Conservation (phyloP, 2,113 vertebrate genomes). For the Arvicanthis niloticus region DNA sequence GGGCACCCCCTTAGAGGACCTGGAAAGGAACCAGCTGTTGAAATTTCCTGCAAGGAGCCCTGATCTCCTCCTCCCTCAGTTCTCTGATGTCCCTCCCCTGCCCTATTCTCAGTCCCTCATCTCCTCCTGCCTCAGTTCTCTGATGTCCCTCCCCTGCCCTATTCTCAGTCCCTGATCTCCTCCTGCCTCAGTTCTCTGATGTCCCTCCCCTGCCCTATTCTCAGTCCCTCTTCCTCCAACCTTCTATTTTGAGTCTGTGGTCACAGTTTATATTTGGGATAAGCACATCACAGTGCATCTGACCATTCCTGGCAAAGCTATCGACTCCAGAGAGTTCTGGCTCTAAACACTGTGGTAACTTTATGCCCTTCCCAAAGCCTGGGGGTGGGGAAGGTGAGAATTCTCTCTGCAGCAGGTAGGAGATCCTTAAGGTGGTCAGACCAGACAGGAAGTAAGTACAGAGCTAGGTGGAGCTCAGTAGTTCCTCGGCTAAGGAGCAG, state of each 20-base stretch:
- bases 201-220: slow-evolving; percentile 68
- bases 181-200: neutral
- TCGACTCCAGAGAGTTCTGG: slow-evolving; percentile 54
- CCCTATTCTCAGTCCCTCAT: slow-evolving; percentile 74
- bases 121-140: too few relatives aligned
- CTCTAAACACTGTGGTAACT: slow-evolving; percentile 42
- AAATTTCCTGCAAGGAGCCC: slow-evolving; percentile 67
- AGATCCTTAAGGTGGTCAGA: slow-evolving; percentile 36
- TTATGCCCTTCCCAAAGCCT: neutral
- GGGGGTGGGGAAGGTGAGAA: neutral
- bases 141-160: slow-evolving; percentile 62
- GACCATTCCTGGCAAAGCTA: slow-evolving; percentile 76
- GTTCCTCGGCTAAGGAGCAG: slow-evolving; percentile 43
- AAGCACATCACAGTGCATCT: slow-evolving; percentile 77
- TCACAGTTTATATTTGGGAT: slow-evolving; percentile 85
- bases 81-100: slow-evolving; percentile 59
- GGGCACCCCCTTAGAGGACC: slow-evolving; percentile 54
- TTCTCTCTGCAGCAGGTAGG: slow-evolving; percentile 35
- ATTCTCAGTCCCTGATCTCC: slow-evolving; percentile 65
- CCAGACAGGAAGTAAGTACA: slow-evolving; percentile 45
- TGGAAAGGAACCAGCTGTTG: slow-evolving; percentile 67
- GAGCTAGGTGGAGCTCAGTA: neutral
- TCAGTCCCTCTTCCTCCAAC: slow-evolving; percentile 74
- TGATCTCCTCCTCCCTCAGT: neutral
- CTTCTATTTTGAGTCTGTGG: slow-evolving; percentile 83